Evolutionary conservation across 2,113 vertebrate species (phyloP), one percentile per base, ranked within the genome.

Genomic region (Raphicerus campestris): DNA sequence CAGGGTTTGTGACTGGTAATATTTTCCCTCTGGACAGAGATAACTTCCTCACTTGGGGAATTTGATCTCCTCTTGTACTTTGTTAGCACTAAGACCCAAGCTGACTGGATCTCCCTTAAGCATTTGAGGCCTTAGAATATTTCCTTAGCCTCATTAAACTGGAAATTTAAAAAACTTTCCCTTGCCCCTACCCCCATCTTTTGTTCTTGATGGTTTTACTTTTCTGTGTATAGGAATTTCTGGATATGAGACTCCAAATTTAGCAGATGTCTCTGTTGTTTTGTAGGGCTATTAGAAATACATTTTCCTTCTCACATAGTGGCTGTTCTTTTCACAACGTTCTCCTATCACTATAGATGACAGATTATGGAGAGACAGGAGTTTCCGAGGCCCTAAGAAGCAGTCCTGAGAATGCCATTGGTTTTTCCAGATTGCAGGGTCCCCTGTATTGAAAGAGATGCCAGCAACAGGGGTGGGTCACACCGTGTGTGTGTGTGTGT

Each of bases 191-290:
- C 45, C 45, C 35, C 26, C 26, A 22, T 77, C 4, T 0, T 87
- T 45, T 90, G 83, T 7, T 51, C 0, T 89, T 89, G 97, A 96
- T 24, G 89, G 10, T 96, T 92, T 94, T 66, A 60, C 22, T 35
- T 89, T 45, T 77, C 53, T 77, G n/a, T 89, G 24, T 75, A 51
- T 84, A 19, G 63, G 58, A 60, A 30, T 66, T 86, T 84, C 55
- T 78, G 94, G 56, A 89, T 84, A 20, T 20, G 80, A 8, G 80
- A 51, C 16, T 47, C 56, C 66, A 26, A 89, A 16, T 94, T 93
- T 82, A 73, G 82, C 19, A 95, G 88, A 35, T 75, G 94, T 92
- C 95, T 97, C 96, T 96, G 42, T 96, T 97, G 81, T 89, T 90
- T 97, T 66, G 20, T 66, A 96, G 87, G 93, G 63, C 94, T 96